Evolutionary conservation across 2,888 invertebrate species (phyloP).

Genomic region (Diarsia mendica): DNA sequence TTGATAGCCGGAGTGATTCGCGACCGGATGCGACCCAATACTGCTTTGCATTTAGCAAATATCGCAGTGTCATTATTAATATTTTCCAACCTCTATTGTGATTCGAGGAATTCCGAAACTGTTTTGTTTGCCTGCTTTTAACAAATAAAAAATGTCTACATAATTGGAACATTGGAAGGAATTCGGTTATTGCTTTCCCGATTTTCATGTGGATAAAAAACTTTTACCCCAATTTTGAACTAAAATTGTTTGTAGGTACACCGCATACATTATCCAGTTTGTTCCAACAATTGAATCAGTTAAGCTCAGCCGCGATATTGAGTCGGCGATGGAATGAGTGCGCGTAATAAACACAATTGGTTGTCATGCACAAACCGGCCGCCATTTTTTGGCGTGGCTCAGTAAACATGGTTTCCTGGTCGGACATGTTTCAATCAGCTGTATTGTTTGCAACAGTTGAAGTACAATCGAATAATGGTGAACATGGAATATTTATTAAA

Average conservation of each 20-base stretch:
- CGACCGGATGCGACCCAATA: slow-evolving; percentile 69
- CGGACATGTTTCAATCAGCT: slow-evolving; percentile 53
- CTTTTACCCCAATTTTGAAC: slow-evolving; percentile 22
- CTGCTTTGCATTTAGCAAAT: slow-evolving; percentile 71
- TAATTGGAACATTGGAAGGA: slow-evolving; percentile 21
- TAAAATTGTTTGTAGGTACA: slow-evolving; percentile 29
- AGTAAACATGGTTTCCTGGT: slow-evolving; percentile 21
- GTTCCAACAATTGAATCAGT: slow-evolving; percentile 60
- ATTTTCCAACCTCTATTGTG: slow-evolving; percentile 47
- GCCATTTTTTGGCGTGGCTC: slow-evolving; percentile 39
- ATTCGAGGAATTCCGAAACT: slow-evolving; percentile 21
- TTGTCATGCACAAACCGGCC: slow-evolving; percentile 36
- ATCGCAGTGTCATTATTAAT: slow-evolving; percentile 71
- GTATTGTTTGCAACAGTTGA: slow-evolving; percentile 36
- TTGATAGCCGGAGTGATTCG: slow-evolving; percentile 78
- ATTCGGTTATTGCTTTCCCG: slow-evolving; percentile 24
- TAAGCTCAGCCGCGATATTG: slow-evolving; percentile 25
- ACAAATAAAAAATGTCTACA: slow-evolving; percentile 36
- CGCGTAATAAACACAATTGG: slow-evolving; percentile 63
- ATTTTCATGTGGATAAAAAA: slow-evolving; percentile 32
- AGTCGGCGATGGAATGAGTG: slow-evolving; percentile 37
- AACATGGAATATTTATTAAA: background rate
- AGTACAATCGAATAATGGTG: slow-evolving; percentile 3
- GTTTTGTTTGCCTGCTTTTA: slow-evolving; percentile 11
- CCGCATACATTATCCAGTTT: slow-evolving; percentile 52